These are phyloP conservation scores for Araneus ventricosus DNA, from an alignment of 1,140 invertebrate species.

Conservation along the genomic window DNA sequence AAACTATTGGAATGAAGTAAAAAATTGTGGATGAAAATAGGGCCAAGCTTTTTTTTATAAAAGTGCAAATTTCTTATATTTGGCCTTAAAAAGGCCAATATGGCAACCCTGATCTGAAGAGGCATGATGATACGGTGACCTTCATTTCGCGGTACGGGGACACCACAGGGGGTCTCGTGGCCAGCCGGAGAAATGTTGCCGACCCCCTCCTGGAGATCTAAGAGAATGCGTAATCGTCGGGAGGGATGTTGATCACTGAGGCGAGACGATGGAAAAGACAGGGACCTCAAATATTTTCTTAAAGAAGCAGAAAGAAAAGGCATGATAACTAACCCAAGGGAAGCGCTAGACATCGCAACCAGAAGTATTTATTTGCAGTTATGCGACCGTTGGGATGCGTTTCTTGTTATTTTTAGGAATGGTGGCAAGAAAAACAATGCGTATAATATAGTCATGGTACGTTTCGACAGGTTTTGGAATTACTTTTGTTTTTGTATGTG, in stretches of 20 bases:
- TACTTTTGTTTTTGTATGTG: no score
- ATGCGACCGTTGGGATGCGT: neutral
- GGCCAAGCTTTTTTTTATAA: no score
- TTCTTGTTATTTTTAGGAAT: neutral
- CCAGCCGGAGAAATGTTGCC: neutral
- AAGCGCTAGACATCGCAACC: neutral
- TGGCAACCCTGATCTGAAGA: no score
- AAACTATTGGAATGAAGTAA: no score
- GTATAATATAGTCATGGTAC: no score
- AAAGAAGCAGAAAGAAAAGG: neutral
- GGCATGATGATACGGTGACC: conserved; percentile 11
- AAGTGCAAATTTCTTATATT: no score
- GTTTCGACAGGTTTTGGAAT: no score
- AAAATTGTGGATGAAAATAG: no score
- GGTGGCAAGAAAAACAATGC: no score
- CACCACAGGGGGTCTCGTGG: conserved; percentile 3
- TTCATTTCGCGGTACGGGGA: conserved; percentile 22
- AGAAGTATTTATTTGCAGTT: neutral
- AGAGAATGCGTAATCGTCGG: conserved; percentile 14
- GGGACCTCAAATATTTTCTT: conserved; percentile 35
- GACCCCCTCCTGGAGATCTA: neutral
- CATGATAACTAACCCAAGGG: neutral
- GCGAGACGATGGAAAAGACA: conserved; percentile 25
- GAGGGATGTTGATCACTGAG: neutral
- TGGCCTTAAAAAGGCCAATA: no score